Base-by-base conservation (phyloP, 2,797 vertebrate species). In the Argya squamiceps region DNA sequence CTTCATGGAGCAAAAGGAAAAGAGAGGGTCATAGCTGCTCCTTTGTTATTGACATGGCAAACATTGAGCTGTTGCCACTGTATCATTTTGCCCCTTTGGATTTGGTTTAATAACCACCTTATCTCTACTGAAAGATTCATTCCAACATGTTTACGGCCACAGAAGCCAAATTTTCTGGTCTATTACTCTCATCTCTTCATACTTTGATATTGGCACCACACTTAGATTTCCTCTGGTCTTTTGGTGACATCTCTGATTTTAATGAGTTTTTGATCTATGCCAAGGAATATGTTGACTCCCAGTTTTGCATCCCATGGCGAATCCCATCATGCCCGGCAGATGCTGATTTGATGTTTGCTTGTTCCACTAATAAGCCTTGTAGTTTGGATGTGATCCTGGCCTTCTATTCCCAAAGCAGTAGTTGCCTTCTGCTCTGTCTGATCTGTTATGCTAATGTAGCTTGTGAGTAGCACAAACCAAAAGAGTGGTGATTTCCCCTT, bases 281-380 rank as follows among this genome's bases (percentile, higher is more conserved):
- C 93, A 97, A 81, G 65, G 63, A 92, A 88, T 90, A 81, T 85
- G 84, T 87, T 93, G 91, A 94, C 80, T 95, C 73, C 55, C 32
- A 67, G 23, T 84, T 95, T 90, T 93, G 60, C 53, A 79, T 91
- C 84, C 63, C 77, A 46, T 46, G 74, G 89, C 41, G 86, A 97
- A 90, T 90, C 93, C 81, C 94, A 91, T 91, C 95, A 92, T 77
- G 77, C 85, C 75, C 1, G 46, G 89, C 92, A 96, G 96, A 96
- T 94, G 91, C 93, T 96, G 92, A 96, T 94, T 95, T 96, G 88
- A 91, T 92, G 92, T 95, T 96, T 94, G 52, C 95, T 95, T 95
- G 94, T 93, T 97, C 84, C 91, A 62, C 88, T 97, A 96, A 97
- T 97, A 95, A 97, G 96, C 89, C 91, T 69, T 89, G 90, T 95